These are phyloP conservation scores for Anableps anableps DNA, from an alignment of 2,797 vertebrate genomes.

Conservation along the genomic window DNA sequence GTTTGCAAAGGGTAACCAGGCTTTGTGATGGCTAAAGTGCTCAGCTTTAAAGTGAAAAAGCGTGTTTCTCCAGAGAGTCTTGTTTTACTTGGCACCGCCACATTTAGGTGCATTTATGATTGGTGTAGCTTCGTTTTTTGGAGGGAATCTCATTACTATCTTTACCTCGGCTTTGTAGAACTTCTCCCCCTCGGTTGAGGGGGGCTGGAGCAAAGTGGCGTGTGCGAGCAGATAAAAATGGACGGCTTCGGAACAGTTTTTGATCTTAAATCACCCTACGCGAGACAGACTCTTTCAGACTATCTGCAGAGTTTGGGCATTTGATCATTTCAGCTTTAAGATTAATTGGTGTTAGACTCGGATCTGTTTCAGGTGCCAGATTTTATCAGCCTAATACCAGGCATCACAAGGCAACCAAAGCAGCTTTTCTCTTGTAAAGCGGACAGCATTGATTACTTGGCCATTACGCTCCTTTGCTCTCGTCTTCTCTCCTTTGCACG, in stretches of 20 bases:
- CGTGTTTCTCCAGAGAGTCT: constrained; percentile 67
- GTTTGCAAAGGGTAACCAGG: constrained; percentile 53
- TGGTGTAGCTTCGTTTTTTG: constrained; percentile 13
- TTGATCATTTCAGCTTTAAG: constrained; percentile 56
- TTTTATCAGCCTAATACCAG: constrained; percentile 67
- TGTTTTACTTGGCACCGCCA: constrained; percentile 53
- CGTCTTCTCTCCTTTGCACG: not conserved
- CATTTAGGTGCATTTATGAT: constrained; percentile 55
- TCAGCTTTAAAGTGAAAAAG: constrained; percentile 76
- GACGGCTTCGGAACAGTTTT: constrained; percentile 14
- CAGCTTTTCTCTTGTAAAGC: constrained; percentile 62
- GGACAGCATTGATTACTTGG: constrained; percentile 54
- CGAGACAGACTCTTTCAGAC: constrained; percentile 22
- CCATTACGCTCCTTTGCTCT: constrained; percentile 18
- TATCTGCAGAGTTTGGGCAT: constrained; percentile 38
- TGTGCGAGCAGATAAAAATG: constrained; percentile 4
- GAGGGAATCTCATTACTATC: constrained; percentile 31
- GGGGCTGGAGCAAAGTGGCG: constrained; percentile 12
- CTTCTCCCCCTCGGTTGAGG: constrained; percentile 22
- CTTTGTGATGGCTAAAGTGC: constrained; percentile 74
- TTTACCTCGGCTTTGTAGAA: constrained; percentile 24
- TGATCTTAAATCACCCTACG: constrained; percentile 43
- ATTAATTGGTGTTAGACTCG: constrained; percentile 60
- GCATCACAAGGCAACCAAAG: constrained; percentile 63
- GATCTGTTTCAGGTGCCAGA: constrained; percentile 70